Evolutionary conservation across 1,140 invertebrate genomes (phyloP).

Genomic region (Trissolcus basalis): DNA sequence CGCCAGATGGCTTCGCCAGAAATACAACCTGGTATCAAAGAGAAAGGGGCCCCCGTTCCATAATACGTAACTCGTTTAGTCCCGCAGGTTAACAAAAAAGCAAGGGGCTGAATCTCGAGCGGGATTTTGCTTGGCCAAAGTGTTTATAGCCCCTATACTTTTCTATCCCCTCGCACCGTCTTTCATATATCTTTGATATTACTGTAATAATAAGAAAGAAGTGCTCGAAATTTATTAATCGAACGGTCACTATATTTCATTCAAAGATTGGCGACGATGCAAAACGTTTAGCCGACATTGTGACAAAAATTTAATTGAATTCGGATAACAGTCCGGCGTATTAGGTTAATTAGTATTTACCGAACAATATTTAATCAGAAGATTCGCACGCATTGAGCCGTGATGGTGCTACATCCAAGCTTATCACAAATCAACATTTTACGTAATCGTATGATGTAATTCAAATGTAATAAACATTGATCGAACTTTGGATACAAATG

Average conservation of each 20-base stretch:
- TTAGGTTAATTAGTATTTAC: conserved; percentile 44
- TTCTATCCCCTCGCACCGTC: conserved; percentile 38
- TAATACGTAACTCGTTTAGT: conserved; percentile 76
- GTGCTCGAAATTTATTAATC: conserved; percentile 22
- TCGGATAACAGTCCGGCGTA: conserved; percentile 3
- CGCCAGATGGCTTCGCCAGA: conserved; percentile 72
- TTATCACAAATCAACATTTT: neutral
- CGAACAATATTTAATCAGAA: conserved; percentile 30
- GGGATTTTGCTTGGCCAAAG: conserved; percentile 65
- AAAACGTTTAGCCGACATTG: conserved; percentile 7
- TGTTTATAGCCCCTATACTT: conserved; percentile 65
- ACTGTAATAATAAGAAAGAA: conserved; percentile 45
- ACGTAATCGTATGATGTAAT: no score
- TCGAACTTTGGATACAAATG: no score
- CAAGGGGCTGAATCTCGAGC: conserved; percentile 56
- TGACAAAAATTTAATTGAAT: conserved; percentile 29
- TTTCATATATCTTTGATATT: conserved; percentile 45
- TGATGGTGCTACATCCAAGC: conserved; percentile 7
- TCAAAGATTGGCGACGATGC: neutral
- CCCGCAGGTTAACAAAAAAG: conserved; percentile 72
- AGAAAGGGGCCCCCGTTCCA: conserved; percentile 56
- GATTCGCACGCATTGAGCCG: conserved; percentile 8
- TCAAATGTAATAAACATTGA: no score
- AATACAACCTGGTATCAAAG: conserved; percentile 72
- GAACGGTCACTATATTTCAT: conserved; percentile 23